Evolutionary conservation across 1,140 invertebrate species (phyloP), one percentile per base, ranked within the genome.

Genomic region (Pseudomyrmex sp.): DNA sequence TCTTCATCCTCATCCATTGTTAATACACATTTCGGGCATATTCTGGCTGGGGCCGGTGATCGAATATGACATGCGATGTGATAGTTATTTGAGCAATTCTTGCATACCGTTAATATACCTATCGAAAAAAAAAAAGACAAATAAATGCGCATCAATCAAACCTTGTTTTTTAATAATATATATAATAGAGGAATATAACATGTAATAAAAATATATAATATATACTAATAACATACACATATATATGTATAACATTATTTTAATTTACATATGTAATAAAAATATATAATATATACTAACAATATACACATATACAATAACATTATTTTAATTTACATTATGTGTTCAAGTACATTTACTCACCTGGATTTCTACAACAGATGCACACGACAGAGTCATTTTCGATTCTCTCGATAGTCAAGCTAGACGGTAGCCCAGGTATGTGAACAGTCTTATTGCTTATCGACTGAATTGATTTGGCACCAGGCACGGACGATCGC

Each of bases 51-150:
- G 18, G 91, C 91, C 2, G 92, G 87, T 12, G 91, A 89, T 58
- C 89, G 69, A 3, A 90, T 90, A 75, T 95, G 95, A 86, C 95
- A 95, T 18, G 93, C 94, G 7, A 95, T 90, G 82, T 95, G 95
- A 89, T 95, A 95, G 80, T 93, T 94, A 35, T 92, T 91, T 50
- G 92, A 88, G 87, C 95, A 95, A 82, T 89, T 92, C 82, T 95
- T 95, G 83, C 95, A 95, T 18, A 93, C 87, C 35, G 93, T 90
- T 63, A 95, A 87, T 52, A 91, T 92, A 85, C 94, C 95, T 94
- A 26, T 15, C 75, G 75, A 12, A 48, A 75, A 61, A 8, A n/a
- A n/a, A 10, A 58, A 8, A 18, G 48, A 58, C 26, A 5, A 2
- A 58, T 69, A 23, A 13, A 4, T 20, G 13, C 20, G 15, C 26